These are phyloP conservation scores for Paralichthys olivaceus DNA, from an alignment of 2,113 vertebrate genomes.

Conservation along the genomic window DNA sequence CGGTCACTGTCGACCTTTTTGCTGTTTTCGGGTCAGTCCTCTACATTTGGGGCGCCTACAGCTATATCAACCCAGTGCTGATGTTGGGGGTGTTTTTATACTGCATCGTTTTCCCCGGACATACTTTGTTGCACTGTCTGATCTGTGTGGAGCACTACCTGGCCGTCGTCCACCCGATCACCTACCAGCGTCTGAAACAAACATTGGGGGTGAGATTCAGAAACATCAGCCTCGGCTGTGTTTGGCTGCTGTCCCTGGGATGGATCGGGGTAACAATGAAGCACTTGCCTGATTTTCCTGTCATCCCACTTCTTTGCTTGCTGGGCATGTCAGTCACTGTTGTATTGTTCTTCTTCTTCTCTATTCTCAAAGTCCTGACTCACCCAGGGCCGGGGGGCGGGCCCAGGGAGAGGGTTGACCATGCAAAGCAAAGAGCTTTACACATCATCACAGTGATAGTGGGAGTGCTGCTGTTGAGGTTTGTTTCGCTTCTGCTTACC, in stretches of 20 bases:
- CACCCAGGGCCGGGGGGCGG: neutral
- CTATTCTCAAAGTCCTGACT: slow-evolving; percentile 4
- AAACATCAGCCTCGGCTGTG: slow-evolving; percentile 1
- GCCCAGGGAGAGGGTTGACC: neutral
- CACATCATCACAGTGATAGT: slow-evolving; percentile 13
- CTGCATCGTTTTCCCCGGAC: rapidly evolving
- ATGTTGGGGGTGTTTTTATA: rapidly evolving
- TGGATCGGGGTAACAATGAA: neutral
- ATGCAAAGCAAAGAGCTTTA: slow-evolving; percentile 20
- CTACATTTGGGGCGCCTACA: rapidly evolving
- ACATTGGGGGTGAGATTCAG: neutral
- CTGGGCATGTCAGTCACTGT: rapidly evolving
- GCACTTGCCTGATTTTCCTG: neutral
- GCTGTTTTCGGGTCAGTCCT: neutral
- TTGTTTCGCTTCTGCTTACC: rapidly evolving
- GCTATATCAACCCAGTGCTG: rapidly evolving
- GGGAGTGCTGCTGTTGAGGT: slow-evolving; percentile 8
- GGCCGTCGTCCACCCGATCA: slow-evolving; percentile 10
- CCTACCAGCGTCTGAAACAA: neutral
- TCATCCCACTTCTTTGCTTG: rapidly evolving
- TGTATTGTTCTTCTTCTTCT: neutral
- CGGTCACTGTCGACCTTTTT: neutral
- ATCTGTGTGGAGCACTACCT: slow-evolving; percentile 57
- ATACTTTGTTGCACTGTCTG: slow-evolving; percentile 24
- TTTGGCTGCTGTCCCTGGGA: slow-evolving; percentile 29